Conservation (phyloP, 2,113 vertebrate species). For the Mus pahari region DNA sequence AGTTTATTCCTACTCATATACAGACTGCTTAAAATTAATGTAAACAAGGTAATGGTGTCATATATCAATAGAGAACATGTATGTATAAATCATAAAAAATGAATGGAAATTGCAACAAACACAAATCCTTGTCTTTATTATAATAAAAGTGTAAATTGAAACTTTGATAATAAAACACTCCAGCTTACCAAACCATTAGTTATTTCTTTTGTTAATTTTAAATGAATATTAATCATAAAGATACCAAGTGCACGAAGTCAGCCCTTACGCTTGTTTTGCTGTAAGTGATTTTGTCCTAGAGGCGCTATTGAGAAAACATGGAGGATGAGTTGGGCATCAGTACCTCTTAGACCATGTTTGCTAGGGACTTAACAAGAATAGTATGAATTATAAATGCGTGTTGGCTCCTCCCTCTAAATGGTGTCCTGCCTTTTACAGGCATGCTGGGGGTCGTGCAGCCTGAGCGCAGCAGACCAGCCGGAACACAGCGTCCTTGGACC, state of each 20-base stretch:
- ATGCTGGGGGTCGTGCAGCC: too few species aligned
- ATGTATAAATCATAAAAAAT: not conserved
- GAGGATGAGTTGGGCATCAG: not conserved
- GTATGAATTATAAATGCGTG: constrained; percentile 21
- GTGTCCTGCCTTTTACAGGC: too few species aligned
- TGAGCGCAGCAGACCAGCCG: too few species aligned
- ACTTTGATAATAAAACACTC: not conserved
- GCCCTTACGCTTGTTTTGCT: not conserved
- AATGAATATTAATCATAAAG: not conserved
- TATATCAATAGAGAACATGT: not conserved
- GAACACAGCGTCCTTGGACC: too few species aligned
- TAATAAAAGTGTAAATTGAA: constrained; percentile 44
- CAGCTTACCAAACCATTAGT: not conserved
- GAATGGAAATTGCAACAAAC: not conserved
- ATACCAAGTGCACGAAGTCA: not conserved
- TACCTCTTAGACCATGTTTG: not conserved
- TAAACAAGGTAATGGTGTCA: not conserved
- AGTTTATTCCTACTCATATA: not conserved
- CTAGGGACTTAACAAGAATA: not conserved
- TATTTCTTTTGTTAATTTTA: constrained; percentile 49
- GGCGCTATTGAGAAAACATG: not conserved
- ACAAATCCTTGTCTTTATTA: not conserved
- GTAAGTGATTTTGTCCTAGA: not conserved
- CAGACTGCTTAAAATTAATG: not conserved
- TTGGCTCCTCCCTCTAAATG: too few species aligned